These are phyloP conservation scores for Hemichromis elongatus DNA, from an alignment of 2,113 vertebrate genomes.

Conservation along the genomic window DNA sequence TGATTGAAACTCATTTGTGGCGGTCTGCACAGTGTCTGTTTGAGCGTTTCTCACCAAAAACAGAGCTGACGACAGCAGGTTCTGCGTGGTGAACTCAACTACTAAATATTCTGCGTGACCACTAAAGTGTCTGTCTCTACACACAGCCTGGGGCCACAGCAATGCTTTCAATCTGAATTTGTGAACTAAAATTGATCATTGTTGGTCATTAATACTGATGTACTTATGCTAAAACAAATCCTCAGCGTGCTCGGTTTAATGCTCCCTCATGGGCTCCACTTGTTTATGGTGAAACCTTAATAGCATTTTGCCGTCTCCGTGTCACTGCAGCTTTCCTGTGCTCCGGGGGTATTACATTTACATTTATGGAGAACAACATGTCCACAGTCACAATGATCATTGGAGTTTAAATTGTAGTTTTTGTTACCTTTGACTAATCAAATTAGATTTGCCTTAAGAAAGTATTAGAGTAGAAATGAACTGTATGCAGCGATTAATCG, in stretches of 20 bases:
- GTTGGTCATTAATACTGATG: not conserved
- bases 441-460: not conserved
- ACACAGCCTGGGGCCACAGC: not conserved
- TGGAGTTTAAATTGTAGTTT: too few species aligned
- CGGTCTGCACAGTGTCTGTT: not conserved
- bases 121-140: not conserved
- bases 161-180: not conserved
- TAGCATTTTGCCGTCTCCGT: too few species aligned
- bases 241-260: not conserved
- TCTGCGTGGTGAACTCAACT: not conserved
- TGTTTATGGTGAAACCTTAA: too few species aligned
- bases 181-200: not conserved
- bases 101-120: not conserved
- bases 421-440: too few species aligned
- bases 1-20: not conserved
- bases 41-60: not conserved
- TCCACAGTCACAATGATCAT: too few species aligned
- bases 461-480: not conserved
- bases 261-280: not conserved
- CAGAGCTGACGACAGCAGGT: not conserved
- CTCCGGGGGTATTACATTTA: too few species aligned
- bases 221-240: not conserved
- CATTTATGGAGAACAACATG: too few species aligned
- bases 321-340: too few species aligned
- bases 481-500: not conserved